Conservation (phyloP, 2,113 vertebrate species). For the Phrynocephalus versicolor region DNA sequence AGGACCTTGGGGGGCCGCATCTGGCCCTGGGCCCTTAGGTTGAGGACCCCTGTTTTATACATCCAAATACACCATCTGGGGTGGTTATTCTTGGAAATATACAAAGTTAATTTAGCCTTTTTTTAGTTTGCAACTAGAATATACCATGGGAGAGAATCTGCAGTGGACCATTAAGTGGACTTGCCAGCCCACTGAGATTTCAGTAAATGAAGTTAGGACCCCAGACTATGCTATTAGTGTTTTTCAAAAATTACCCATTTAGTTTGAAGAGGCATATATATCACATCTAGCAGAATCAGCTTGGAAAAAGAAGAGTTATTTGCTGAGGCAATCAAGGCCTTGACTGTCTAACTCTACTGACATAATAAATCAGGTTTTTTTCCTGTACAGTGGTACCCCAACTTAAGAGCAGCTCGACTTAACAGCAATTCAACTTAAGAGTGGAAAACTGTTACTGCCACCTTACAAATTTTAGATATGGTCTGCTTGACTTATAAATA, state of each 20-base stretch:
- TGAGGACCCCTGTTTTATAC: too few species aligned
- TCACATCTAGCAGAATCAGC: too few species aligned
- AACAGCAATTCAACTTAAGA: too few species aligned
- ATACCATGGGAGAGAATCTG: background rate
- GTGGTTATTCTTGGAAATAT: too few species aligned
- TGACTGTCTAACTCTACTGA: background rate
- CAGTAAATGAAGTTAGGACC: background rate
- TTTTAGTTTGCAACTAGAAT: background rate
- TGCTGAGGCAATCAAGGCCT: background rate
- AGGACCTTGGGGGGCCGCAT: too few species aligned
- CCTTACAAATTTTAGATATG: too few species aligned
- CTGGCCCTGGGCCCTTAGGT: too few species aligned
- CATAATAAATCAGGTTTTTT: background rate
- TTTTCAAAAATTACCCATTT: background rate
- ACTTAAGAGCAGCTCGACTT: too few species aligned
- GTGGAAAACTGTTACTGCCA: too few species aligned
- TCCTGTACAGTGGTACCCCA: too few species aligned
- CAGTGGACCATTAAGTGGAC: background rate
- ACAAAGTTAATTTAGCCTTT: background rate
- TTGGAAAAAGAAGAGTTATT: background rate
- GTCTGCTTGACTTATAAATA: too few species aligned
- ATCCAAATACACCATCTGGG: background rate
- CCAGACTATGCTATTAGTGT: too few species aligned
- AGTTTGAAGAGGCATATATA: background rate
- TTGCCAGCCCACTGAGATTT: background rate